Conservation (phyloP, 2,888 invertebrate species). For the Apocheima hispidaria region DNA sequence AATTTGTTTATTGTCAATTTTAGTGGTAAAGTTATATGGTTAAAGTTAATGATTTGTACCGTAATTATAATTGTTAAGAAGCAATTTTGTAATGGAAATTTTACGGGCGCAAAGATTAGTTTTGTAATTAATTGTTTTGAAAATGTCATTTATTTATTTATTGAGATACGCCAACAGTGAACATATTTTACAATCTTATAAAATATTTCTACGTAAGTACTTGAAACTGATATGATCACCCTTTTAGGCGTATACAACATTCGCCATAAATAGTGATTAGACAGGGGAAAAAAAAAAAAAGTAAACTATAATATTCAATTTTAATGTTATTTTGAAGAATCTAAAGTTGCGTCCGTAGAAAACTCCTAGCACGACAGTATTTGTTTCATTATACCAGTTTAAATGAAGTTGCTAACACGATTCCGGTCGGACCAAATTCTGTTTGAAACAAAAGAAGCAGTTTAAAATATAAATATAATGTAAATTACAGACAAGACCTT, state of each 20-base stretch:
- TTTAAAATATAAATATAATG: constrained; percentile 80
- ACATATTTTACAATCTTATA: no score
- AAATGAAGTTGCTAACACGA: constrained; percentile 71
- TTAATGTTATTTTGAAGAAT: constrained; percentile 22
- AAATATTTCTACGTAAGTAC: no score
- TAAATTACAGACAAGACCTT: constrained; percentile 67
- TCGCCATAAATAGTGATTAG: no score
- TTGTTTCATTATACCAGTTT: constrained; percentile 54
- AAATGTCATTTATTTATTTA: no score
- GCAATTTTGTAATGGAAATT: constrained; percentile 48
- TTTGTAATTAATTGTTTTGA: constrained; percentile 6
- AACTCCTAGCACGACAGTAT: constrained; percentile 43
- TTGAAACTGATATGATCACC: no score
- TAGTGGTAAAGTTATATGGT: constrained; percentile 75
- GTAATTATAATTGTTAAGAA: constrained; percentile 52
- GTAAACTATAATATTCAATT: neutral
- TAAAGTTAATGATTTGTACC: constrained; percentile 74
- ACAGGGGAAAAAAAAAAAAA: no score
- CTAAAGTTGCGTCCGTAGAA: constrained; percentile 50
- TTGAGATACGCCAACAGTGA: no score
- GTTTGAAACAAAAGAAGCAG: constrained; percentile 76
- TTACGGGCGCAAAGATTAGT: constrained; percentile 43
- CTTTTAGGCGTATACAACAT: no score
- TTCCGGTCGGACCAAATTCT: constrained; percentile 79
- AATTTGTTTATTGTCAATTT: constrained; percentile 84